Percentiles rank a stretch among this genome's conserved stretches.
Evolutionary conservation across 2,888 invertebrate species (phyloP).

Genomic region (Maniola hyperantus): DNA sequence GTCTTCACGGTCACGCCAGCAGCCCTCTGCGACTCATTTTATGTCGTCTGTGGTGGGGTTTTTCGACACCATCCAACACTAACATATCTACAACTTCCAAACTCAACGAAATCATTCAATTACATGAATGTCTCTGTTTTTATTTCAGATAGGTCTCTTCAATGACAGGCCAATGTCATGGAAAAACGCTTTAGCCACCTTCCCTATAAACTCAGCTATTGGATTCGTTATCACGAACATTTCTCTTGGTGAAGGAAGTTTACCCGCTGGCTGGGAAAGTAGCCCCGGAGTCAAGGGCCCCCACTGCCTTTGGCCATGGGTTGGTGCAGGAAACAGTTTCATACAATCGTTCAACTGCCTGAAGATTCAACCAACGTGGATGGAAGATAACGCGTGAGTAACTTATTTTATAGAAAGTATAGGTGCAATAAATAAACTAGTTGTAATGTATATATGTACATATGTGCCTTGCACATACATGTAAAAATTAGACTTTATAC

Average conservation of each 20-base stretch:
- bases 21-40: no score
- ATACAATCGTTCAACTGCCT: constrained; percentile 87
- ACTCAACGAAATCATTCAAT: no score
- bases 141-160: constrained; percentile 71
- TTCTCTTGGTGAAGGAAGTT: constrained; percentile 77
- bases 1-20: no score
- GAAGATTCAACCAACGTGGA: constrained; percentile 93
- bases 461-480: no score
- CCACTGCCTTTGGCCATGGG: constrained; percentile 87
- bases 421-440: no score
- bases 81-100: no score
- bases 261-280: constrained; percentile 84
- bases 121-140: no score
- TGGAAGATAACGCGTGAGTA: constrained; percentile 84
- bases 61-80: no score
- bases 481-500: no score
- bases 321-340: constrained; percentile 84
- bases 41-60: no score
- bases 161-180: constrained; percentile 63
- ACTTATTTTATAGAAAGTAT: no score
- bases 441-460: no score
- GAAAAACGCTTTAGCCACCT: constrained; percentile 65
- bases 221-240: constrained; percentile 79
- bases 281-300: constrained; percentile 67
- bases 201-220: constrained; percentile 56